Conservation (phyloP, 2,797 vertebrate genomes). For the Rallus crepitans region DNA sequence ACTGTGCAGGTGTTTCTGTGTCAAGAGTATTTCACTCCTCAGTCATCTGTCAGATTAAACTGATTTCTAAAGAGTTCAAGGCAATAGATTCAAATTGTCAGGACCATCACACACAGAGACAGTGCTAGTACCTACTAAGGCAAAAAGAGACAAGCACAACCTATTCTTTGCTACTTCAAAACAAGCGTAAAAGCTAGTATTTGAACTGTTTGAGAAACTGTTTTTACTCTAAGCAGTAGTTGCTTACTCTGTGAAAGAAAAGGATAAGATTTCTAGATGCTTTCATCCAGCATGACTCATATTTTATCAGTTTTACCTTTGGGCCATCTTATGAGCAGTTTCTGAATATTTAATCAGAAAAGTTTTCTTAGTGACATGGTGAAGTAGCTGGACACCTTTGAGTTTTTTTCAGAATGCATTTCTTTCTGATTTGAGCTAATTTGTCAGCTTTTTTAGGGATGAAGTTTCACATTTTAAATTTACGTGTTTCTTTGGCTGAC, state of each 20-base stretch:
- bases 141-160: neutral
- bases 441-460: neutral
- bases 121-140: neutral
- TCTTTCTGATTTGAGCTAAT: neutral
- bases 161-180: neutral
- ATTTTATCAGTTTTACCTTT: neutral
- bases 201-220: neutral
- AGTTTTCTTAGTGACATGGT: neutral
- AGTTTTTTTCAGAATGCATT: neutral
- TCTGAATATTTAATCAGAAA: neutral
- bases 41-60: neutral
- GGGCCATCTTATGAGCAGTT: neutral
- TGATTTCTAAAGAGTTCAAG: neutral
- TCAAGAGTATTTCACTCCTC: neutral
- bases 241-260: neutral
- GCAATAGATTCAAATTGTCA: neutral
- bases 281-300: neutral
- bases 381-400: neutral
- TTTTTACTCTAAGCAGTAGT: neutral
- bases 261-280: neutral
- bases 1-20: neutral
- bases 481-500: neutral
- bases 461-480: neutral
- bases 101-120: neutral
- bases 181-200: neutral